phyloP scores from a whole-genome alignment of 2,113 vertebrate genomes.

The Hirundichthys speculiger region DNA sequence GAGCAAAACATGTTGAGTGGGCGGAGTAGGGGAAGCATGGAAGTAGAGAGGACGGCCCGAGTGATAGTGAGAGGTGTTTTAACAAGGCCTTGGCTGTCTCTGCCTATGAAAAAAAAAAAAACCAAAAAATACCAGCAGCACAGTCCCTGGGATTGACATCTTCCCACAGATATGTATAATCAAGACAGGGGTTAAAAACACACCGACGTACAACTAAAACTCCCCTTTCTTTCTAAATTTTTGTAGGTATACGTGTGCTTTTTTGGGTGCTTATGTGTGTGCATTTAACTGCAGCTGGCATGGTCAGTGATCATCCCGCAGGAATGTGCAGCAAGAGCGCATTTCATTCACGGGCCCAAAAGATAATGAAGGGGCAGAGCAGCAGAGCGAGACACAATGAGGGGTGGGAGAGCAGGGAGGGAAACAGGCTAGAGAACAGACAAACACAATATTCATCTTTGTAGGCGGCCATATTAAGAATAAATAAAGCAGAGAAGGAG shows the following conservation, averaged over 20 bases:
- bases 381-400: conserved; percentile 67
- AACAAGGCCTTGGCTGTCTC: conserved; percentile 58
- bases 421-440: conserved; percentile 42
- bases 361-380: conserved; percentile 68
- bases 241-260: not conserved
- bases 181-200: conserved; percentile 34
- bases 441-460: conserved; percentile 57
- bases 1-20: conserved; percentile 2
- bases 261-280: not conserved
- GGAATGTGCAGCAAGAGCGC: conserved; percentile 71
- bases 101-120: conserved; percentile 22
- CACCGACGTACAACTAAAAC: conserved; percentile 23
- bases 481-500: conserved; percentile 55
- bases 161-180: conserved; percentile 61
- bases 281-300: conserved; percentile 46
- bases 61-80: conserved; percentile 64
- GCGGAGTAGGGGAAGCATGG: not conserved
- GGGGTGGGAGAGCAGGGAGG: conserved; percentile 48
- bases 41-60: conserved; percentile 14
- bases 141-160: conserved; percentile 30
- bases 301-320: conserved; percentile 68
- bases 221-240: conserved; percentile 24
- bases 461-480: conserved; percentile 59
- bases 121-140: not conserved
- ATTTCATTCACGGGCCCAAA: conserved; percentile 72